phyloP scores from a whole-genome alignment of 2,888 invertebrate genomes.

The Digitonthophagus gazella region DNA sequence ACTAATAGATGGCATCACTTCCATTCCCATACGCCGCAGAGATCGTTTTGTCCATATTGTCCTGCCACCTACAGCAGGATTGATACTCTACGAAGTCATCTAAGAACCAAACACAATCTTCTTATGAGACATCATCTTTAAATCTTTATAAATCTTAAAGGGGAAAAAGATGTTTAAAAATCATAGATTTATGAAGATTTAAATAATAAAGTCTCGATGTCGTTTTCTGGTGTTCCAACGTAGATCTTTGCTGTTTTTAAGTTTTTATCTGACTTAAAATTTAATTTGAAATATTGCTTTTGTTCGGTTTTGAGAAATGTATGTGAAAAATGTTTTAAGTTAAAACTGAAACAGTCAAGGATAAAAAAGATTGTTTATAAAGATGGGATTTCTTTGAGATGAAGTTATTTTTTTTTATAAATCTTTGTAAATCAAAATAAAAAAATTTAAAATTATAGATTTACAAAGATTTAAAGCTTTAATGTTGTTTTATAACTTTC shows the following conservation, averaged over 20 bases:
- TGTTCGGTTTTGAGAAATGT: background rate
- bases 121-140: conserved; percentile 12
- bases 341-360: no score
- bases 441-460: no score
- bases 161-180: no score
- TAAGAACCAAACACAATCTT: conserved; percentile 68
- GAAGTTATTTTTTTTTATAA: no score
- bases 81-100: conserved; percentile 80
- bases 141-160: background rate
- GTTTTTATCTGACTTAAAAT: no score
- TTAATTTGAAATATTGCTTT: background rate
- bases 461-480: no score
- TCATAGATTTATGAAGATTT: background rate
- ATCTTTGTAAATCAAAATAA: no score
- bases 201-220: background rate
- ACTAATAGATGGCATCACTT: conserved; percentile 87
- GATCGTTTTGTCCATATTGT: conserved; percentile 80
- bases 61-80: conserved; percentile 84
- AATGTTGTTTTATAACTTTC: no score
- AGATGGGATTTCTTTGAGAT: no score
- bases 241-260: background rate
- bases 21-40: conserved; percentile 78
- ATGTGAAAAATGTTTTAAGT: no score
- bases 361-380: no score
- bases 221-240: background rate